Percentiles rank a stretch among this genome's conserved stretches.
Evolutionary conservation across 2,113 vertebrate species (phyloP).

Genomic region (Epinephelus moara): DNA sequence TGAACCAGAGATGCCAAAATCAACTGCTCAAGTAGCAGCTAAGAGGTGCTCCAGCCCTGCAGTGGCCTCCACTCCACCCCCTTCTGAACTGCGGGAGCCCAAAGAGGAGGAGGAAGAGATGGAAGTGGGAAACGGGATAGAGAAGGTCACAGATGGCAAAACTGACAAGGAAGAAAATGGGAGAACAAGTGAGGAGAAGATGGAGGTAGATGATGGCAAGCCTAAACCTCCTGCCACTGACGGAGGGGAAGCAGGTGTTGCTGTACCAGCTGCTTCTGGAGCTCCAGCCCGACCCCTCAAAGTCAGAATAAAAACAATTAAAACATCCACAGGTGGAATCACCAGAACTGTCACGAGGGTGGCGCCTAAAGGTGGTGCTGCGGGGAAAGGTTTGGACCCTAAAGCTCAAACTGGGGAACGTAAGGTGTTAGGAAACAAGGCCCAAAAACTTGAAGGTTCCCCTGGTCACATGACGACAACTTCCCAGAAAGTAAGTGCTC

Average conservation of each 20-base stretch:
- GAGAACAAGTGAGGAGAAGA: conserved; percentile 77
- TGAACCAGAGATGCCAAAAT: conserved; percentile 82
- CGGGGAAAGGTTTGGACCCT: conserved; percentile 77
- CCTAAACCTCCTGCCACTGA: conserved; percentile 50
- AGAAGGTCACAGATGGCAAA: conserved; percentile 67
- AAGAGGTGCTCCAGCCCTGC: conserved; percentile 82
- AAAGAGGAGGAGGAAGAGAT: conserved; percentile 83
- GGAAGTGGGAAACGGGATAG: conserved; percentile 78
- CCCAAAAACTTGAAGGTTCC: conserved; percentile 78
- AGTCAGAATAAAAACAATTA: conserved; percentile 97
- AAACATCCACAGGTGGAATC: conserved; percentile 93
- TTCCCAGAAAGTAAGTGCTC: conserved; percentile 87
- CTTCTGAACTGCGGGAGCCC: conserved; percentile 63
- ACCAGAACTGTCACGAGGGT: conserved; percentile 94
- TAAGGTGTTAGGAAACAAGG: conserved; percentile 73
- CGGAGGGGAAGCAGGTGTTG: conserved; percentile 23
- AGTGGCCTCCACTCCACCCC: conserved; percentile 65
- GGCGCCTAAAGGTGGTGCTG: conserved; percentile 83
- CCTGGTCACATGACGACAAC: conserved; percentile 77
- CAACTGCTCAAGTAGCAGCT: conserved; percentile 55
- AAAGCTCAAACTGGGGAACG: conserved; percentile 78
- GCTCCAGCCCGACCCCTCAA: conserved; percentile 89
- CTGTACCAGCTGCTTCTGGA: conserved; percentile 53
- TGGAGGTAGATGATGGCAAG: conserved; percentile 77
- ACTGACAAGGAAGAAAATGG: conserved; percentile 82